phyloP scores from a whole-genome alignment of 2,113 vertebrate genomes.

The Herpailurus yagouaroundi region DNA sequence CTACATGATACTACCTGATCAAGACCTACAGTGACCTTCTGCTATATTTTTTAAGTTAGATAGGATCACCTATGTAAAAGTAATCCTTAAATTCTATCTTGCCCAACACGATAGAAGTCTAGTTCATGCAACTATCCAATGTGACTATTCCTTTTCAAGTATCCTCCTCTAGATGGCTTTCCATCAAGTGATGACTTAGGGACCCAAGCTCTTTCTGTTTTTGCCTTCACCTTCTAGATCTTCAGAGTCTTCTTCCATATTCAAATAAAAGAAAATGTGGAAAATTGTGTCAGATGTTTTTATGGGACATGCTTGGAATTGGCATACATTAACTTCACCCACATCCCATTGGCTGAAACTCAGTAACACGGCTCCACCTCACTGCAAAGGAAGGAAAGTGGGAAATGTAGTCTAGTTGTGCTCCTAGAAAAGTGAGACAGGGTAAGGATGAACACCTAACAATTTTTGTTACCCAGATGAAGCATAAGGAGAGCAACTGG shows the following conservation, averaged over 20 bases:
- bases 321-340: not conserved
- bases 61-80: not conserved
- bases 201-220: not conserved
- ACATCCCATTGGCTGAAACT: not conserved
- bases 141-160: not conserved
- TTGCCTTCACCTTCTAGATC: not conserved
- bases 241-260: not conserved
- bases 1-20: not conserved
- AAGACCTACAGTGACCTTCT: not conserved
- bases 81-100: not conserved
- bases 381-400: not conserved
- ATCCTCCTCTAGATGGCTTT: not conserved
- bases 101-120: not conserved
- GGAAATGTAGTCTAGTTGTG: not conserved
- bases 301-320: not conserved
- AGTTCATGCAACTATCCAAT: not conserved
- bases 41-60: not conserved
- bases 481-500: not conserved
- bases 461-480: not conserved
- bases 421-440: not conserved
- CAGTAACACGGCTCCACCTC: not conserved
- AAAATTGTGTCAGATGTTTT: not conserved
- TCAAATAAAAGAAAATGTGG: not conserved
- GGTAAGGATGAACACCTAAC: not conserved
- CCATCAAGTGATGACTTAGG: not conserved